Evolutionary conservation across 1,140 invertebrate genomes (phyloP), one percentile per base, ranked within the genome.

Genomic region (Lethrus apterus): DNA sequence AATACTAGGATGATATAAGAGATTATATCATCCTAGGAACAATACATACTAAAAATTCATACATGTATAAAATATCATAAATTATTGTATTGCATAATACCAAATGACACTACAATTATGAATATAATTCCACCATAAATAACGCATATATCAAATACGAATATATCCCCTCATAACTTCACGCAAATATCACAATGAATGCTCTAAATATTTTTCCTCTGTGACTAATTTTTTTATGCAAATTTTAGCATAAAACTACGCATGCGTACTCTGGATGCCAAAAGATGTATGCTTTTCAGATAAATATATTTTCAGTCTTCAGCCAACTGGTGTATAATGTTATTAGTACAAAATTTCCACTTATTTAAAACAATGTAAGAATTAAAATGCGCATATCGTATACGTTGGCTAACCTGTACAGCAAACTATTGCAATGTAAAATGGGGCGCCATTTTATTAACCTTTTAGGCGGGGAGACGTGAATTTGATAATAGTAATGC

Each of bases 401-500:
- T 19, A 38, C 23, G 38, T 42, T 42, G 38, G 38, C 38, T 30
- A 42, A 42, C 38, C 24, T 42, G 38, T 42, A 42, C 21, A 26
- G 10, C 29, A 42, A 17, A 5, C 13, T 21, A 38, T n/a, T 42
- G 19, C 18, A 50, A 35, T 48, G 42, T 51, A 50, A 50, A 57
- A 57, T 56, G 56, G 50, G 69, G 69, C 71, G 71, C 71, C 71
- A 74, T 73, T 73, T 73, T 73, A 71, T 64, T 73, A 74, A 73
- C 72, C 71, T 67, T 64, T 63, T 60, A 62, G 63, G 68, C 64
- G 68, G 64, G 68, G 61, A 66, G 58, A 60, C 51, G 54, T 58
- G 43, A 48, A 34, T 48, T 42, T 32, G 46, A 18, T 42, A 48
- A 33, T 43, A 43, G 43, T 48, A 34, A 41, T 17, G 24, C 24